phyloP scores from a whole-genome alignment of 2,888 invertebrate species.

The Rhyacophila evoluta region DNA sequence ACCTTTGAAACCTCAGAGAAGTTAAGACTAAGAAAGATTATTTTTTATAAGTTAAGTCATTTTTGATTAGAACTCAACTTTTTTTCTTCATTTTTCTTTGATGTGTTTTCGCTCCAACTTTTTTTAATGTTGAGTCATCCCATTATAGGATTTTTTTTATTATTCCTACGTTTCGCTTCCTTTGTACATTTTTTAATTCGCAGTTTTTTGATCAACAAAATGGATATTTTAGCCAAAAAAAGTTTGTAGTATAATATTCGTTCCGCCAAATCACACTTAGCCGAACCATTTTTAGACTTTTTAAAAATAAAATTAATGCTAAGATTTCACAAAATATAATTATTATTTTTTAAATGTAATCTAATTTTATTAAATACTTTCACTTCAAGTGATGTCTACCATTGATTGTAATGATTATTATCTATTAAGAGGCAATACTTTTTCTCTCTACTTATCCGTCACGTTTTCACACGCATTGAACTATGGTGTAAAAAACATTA shows the following conservation, averaged over 20 bases:
- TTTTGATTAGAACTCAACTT: constrained; percentile 1
- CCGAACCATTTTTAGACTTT: not conserved
- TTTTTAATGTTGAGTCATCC: not conserved
- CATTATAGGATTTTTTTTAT: not conserved
- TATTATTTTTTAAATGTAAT: too few species aligned
- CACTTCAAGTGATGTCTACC: too few species aligned
- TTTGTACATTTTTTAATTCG: not conserved
- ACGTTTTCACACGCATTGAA: too few species aligned
- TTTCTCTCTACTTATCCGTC: too few species aligned
- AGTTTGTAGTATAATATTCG: not conserved
- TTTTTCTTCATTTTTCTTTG: not conserved
- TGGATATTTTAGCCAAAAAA: not conserved
- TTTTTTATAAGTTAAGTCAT: not conserved
- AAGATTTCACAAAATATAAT: too few species aligned
- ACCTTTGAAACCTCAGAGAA: not conserved
- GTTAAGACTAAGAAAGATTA: not conserved
- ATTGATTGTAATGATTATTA: too few species aligned
- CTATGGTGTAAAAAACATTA: too few species aligned
- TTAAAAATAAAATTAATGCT: too few species aligned
- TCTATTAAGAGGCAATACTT: too few species aligned
- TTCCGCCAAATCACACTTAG: not conserved
- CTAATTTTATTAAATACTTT: too few species aligned
- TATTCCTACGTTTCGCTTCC: constrained; percentile 1
- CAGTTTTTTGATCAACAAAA: constrained; percentile 1
- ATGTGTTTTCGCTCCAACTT: constrained; percentile 6